These are phyloP conservation scores for Pterocles burchelli DNA, from an alignment of 2,113 vertebrate species.

Conservation along the genomic window DNA sequence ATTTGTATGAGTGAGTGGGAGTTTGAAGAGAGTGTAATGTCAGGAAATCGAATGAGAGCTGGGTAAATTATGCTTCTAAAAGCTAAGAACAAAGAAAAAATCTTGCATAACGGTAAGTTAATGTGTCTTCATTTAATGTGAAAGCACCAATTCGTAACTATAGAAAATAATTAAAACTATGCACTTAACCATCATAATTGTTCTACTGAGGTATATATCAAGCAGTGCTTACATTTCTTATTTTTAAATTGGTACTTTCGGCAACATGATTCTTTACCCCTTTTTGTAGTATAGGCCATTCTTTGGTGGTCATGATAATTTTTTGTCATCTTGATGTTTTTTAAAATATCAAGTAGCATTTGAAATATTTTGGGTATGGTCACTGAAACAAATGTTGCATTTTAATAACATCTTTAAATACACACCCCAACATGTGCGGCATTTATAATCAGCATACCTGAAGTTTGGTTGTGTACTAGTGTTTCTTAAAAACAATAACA, in stretches of 20 bases:
- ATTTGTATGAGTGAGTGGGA: conserved; percentile 73
- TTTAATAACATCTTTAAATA: neutral
- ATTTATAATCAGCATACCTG: neutral
- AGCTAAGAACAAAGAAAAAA: conserved; percentile 61
- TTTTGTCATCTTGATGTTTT: neutral
- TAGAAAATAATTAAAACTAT: conserved; percentile 45
- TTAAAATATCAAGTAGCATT: neutral
- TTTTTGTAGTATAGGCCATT: neutral
- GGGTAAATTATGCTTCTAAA: conserved; percentile 61
- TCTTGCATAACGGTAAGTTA: conserved; percentile 46
- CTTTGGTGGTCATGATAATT: neutral
- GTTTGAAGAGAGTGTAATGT: conserved; percentile 70
- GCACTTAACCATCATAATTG: neutral
- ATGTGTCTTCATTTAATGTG: conserved; percentile 42
- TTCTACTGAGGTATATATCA: neutral
- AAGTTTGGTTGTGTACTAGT: neutral
- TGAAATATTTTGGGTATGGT: neutral
- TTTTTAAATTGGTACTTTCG: neutral
- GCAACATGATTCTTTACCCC: neutral
- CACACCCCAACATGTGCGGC: rapidly evolving
- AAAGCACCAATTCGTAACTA: conserved; percentile 31
- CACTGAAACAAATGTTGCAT: neutral
- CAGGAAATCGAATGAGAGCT: conserved; percentile 59
- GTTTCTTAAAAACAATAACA: neutral
- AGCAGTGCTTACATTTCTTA: neutral